Evolutionary conservation across 2,888 invertebrate genomes (phyloP), one percentile per base, ranked within the genome.

Genomic region (Argyresthia goedartella): DNA sequence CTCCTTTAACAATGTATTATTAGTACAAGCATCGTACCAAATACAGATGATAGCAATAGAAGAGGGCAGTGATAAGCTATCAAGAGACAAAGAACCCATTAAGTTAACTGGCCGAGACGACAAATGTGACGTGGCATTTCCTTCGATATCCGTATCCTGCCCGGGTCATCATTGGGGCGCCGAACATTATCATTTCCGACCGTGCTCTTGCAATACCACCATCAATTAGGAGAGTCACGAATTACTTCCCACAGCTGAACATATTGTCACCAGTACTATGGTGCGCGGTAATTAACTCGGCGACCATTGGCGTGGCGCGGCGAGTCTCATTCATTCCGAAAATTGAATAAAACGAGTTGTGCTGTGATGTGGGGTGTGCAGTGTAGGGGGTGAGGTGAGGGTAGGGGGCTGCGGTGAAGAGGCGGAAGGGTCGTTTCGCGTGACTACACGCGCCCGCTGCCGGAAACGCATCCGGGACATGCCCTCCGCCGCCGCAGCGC

Each of bases 31-130:
- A n/a, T n/a, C n/a, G n/a, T n/a, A n/a, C n/a, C n/a, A n/a, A n/a
- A n/a, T n/a, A n/a, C n/a, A 36, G 36, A 9, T 36, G 36, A 36
- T 9, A 8, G 36, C 36, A 9, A 36, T 7, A 7, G 36, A 9
- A 36, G 36, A 36, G 61, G 65, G 64, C 66, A 63, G 61, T 73
- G 84, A 85, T 85, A 85, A 80, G 71, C 67, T 82, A 80, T 79
- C 78, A 66, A 66, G 67, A 79, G 81, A 85, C 85, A 85, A 85
- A 84, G 85, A 82, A 78, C 84, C 77, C 81, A 85, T 84, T 81
- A 82, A 76, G 70, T 72, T 64, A 68, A 72, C 68, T 74, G 69
- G 67, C 60, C 65, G 73, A n/a, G n/a, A 73, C 43, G 53, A 53
- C 49, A 50, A 16, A 42, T 50, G 71, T 78, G 82, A 85, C 76